These are phyloP conservation scores for Tiphia femorata DNA, from an alignment of 2,888 invertebrate genomes.

Conservation along the genomic window DNA sequence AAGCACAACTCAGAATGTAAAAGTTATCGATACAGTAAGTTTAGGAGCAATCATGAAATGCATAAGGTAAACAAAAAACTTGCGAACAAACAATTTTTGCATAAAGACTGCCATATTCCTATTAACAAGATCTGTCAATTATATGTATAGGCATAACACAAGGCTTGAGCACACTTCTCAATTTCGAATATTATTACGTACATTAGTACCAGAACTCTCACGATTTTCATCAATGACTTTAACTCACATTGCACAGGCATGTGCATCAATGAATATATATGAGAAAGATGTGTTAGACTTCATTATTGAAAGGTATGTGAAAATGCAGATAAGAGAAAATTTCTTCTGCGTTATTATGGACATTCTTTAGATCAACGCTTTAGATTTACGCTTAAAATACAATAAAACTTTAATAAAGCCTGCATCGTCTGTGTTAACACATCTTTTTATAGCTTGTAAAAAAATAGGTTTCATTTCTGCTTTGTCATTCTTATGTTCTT, in stretches of 20 bases:
- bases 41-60: slow-evolving; percentile 78
- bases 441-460: no score
- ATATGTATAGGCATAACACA: slow-evolving; percentile 40
- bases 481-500: no score
- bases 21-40: slow-evolving; percentile 75
- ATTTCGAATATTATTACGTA: slow-evolving; percentile 16
- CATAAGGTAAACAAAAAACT: slow-evolving; percentile 40
- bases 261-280: slow-evolving; percentile 71
- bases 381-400: no score
- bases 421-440: no score
- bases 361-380: no score
- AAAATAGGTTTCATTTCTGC: no score
- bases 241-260: slow-evolving; percentile 77
- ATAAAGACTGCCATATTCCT: background rate
- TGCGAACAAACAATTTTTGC: background rate
- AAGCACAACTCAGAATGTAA: slow-evolving; percentile 70
- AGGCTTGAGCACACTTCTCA: background rate
- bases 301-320: slow-evolving; percentile 69
- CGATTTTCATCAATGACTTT: slow-evolving; percentile 75
- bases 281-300: slow-evolving; percentile 69
- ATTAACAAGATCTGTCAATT: background rate
- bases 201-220: slow-evolving; percentile 59
- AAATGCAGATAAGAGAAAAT: no score
- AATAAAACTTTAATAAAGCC: no score
- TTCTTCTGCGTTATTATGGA: no score